These are phyloP conservation scores for Caenorhabditis uteleia DNA, from an alignment of 2,888 invertebrate genomes.

Conservation along the genomic window DNA sequence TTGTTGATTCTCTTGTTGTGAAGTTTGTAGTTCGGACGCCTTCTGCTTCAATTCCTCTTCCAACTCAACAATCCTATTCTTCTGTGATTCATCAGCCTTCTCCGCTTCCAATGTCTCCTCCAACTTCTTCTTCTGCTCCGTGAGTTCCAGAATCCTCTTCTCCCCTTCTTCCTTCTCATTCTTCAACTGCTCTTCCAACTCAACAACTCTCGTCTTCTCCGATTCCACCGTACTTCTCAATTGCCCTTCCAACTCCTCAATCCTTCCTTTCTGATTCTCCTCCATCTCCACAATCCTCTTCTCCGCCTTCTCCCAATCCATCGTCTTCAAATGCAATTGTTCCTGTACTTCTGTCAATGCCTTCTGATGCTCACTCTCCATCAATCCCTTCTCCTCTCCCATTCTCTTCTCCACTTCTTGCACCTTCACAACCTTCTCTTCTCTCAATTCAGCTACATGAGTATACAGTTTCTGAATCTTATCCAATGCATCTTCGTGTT, in stretches of 20 bases:
- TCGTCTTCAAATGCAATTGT: background rate
- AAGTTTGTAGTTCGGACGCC: background rate
- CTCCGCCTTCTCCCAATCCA: background rate
- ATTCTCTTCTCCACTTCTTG: background rate
- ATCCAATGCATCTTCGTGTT: background rate
- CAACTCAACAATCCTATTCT: slow-evolving; percentile 1
- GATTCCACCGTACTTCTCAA: background rate
- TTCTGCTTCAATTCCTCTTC: background rate
- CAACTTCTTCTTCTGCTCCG: background rate
- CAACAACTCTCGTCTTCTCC: background rate
- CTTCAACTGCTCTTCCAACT: background rate
- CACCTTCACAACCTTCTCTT: background rate
- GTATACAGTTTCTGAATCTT: background rate
- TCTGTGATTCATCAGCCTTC: background rate
- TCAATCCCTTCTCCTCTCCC: background rate
- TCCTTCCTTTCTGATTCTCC: background rate
- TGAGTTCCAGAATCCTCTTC: background rate
- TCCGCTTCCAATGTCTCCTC: background rate
- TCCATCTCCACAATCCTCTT: background rate
- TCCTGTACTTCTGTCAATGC: background rate
- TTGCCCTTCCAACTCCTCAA: no score
- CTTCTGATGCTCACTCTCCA: background rate
- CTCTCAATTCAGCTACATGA: no score
- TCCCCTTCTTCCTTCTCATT: background rate
- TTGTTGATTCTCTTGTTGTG: background rate